Evolutionary conservation across 2,888 invertebrate genomes (phyloP), one percentile per base, ranked within the genome.

Genomic region (Drosophila pegasa): DNA sequence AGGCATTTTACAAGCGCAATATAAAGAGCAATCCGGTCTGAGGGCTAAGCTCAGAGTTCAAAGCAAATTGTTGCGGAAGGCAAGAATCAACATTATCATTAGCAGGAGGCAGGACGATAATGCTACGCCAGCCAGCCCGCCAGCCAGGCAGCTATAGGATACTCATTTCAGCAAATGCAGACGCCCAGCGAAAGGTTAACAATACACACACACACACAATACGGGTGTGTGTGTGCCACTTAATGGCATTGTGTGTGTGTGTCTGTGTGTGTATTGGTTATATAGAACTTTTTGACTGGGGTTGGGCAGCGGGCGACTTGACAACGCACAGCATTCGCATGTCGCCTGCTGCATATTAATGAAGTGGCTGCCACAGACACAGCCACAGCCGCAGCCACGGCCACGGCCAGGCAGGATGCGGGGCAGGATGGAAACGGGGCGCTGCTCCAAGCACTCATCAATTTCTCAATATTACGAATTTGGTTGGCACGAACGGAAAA

Each of bases 31-130:
- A 22, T n/a, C 14, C 22, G 12, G 12, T n/a, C 14, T 45, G n/a
- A 6, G 10, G 18, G 35, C 10, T 25, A 31, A 60, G 52, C 60
- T 56, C 51, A 62, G 73, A 80, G 87, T 83, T 85, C 88, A 88
- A 88, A 85, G 88, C 85, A 88, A 85, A 84, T 85, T 88, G 87
- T 85, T 84, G 88, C 87, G 85, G 88, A 88, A 85, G 88, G 75
- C 88, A 84, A 83, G 80, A 84, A 88, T 88, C 84, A 84, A 80
- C 84, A 85, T 88, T 88, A 88, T 88, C 84, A 80, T 86, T 80
- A 78, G 67, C 72, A 79, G 51, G 25, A 25, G 43, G 62, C 71
- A 66, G 82, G 69, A 71, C 55, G 55, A 43, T 33, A 33, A 43
- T 68, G 66, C 76, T 69, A 25, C n/a, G n/a, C 25, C 25, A 43